Evolutionary conservation across 2,888 invertebrate species (phyloP), one percentile per base, ranked within the genome.

Genomic region (Ametastegia equiseti): DNA sequence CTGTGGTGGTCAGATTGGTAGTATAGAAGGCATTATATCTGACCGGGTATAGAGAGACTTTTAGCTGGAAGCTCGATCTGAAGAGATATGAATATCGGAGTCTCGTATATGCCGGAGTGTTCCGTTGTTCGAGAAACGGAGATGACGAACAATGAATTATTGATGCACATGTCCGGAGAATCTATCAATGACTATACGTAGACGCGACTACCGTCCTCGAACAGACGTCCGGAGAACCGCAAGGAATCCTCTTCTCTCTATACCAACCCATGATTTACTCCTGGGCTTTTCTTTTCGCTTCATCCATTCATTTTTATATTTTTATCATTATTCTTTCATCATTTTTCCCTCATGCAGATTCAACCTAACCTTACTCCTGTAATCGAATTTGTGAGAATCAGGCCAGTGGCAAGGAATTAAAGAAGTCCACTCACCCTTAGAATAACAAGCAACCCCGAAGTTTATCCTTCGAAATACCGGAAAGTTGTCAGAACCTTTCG

Each of bases 61-160:
- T 75, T 75, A 75, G 75, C 54, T 75, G 54, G 75, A 75, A 75
- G 75, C n/a, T 75, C 75, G 75, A 75, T 75, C 75, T 75, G 54
- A 9, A 42, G 75, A 75, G 75, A 75, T 75, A 75, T 75, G 75
- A 75, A 75, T 75, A 75, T 75, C 75, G 36, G 75, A 54, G 54
- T 33, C 54, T 33, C 75, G n/a, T n/a, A n/a, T n/a, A n/a, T n/a
- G n/a, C n/a, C 36, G 42, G 23, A 36, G 75, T 75, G 75, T n/a
- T n/a, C 75, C 75, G 75, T 75, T 75, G 75, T 75, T 75, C 36
- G 45, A 6, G 39, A n/a, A n/a, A 60, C 60, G 42, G 78, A 78
- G 78, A 78, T 78, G 78, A 78, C 78, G 78, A 19, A 78, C 42
- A 63, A 78, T 78, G 78, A 78, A 78, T 78, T 78, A 78, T 78